Conservation (phyloP, 2,797 vertebrate genomes). For the Enteromius treurensis region DNA sequence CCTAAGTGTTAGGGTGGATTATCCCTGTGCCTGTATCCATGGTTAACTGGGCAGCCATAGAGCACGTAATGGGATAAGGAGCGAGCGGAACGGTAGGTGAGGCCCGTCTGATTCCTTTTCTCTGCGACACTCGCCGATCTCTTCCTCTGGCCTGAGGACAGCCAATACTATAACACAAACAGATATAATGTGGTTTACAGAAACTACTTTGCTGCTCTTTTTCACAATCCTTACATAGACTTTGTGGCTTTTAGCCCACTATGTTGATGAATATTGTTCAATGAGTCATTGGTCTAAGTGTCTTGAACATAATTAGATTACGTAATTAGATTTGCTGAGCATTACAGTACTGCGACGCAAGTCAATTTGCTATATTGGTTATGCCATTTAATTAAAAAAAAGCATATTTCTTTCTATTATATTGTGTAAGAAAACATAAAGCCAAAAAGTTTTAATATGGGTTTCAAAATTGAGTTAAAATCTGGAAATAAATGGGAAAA, state of each 20-base stretch:
- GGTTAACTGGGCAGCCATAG: conserved; percentile 56
- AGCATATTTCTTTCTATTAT: background rate
- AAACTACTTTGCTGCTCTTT: background rate
- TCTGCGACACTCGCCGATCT: conserved; percentile 12
- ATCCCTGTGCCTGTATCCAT: conserved; percentile 50
- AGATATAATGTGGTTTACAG: background rate
- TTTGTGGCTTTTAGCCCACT: background rate
- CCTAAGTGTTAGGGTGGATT: conserved; percentile 53
- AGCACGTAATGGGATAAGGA: conserved; percentile 62
- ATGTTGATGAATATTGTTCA: background rate
- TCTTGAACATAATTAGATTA: background rate
- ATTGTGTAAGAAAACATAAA: background rate
- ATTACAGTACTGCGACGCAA: background rate
- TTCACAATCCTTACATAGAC: background rate
- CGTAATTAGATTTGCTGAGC: background rate
- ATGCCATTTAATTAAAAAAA: background rate
- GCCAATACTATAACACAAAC: background rate
- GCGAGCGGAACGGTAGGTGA: conserved; percentile 40
- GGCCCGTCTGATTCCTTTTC: conserved; percentile 30
- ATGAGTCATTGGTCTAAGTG: background rate
- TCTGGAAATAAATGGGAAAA: background rate
- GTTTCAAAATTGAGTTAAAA: background rate
- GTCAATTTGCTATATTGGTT: background rate
- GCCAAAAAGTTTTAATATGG: background rate
- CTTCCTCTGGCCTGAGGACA: conserved; percentile 17